Percentiles rank a stretch among this genome's conserved stretches.
These are phyloP conservation scores for Bombus waltoni DNA, from an alignment of 1,140 invertebrate genomes.

Conservation along the genomic window DNA sequence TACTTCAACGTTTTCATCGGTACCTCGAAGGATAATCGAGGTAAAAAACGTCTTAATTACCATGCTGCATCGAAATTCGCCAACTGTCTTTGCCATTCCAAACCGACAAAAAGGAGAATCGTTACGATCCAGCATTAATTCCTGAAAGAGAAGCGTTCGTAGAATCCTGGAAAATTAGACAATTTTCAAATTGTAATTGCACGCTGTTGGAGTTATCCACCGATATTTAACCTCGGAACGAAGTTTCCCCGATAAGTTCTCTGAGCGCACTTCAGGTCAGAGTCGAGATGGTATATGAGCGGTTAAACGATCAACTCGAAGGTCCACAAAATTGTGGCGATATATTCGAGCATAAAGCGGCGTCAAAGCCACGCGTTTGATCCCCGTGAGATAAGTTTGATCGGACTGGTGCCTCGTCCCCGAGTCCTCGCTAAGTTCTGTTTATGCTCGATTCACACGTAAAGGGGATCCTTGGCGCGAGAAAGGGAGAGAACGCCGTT, in stretches of 20 bases:
- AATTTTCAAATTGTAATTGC: not conserved
- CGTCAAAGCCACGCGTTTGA: not conserved
- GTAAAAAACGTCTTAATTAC: slow-evolving; percentile 5
- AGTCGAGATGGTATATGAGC: no score
- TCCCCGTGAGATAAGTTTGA: not conserved
- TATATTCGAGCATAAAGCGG: slow-evolving; percentile 5
- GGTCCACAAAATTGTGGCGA: not conserved
- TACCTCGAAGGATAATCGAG: not conserved
- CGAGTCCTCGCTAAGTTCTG: not conserved
- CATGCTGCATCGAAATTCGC: not conserved
- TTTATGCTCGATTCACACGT: slow-evolving; percentile 24
- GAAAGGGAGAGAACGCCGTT: not conserved
- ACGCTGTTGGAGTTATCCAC: no score
- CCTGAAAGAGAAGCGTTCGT: not conserved
- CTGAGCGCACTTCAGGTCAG: not conserved
- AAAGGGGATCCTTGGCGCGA: not conserved
- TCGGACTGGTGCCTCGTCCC: no score
- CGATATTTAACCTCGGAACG: not conserved
- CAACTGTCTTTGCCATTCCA: not conserved
- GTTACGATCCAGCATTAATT: not conserved
- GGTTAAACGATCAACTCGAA: not conserved
- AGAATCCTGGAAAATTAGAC: not conserved
- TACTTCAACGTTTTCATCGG: not conserved
- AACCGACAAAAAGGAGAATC: not conserved
- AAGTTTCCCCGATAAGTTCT: not conserved